Evolutionary conservation across 2,888 invertebrate species (phyloP), one percentile per base, ranked within the genome.

Genomic region (Mactromeris polynyma): DNA sequence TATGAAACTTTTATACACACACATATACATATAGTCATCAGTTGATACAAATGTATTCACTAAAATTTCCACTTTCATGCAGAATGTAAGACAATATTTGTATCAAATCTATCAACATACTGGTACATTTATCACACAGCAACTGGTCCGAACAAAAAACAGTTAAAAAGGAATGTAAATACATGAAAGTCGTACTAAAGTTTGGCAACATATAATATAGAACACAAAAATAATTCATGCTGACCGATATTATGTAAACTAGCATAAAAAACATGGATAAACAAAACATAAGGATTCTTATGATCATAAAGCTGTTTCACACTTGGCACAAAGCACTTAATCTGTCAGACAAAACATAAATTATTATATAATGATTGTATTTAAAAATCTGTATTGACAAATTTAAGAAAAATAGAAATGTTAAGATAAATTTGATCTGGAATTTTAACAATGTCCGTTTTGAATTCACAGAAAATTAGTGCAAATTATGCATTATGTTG

Each of bases 161-260:
- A 64, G 58, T 64, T 64, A 26, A 64, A 26, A 64, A 64, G 58
- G 58, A 64, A 64, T 64, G 58, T 64, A n/a, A 64, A 64, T 7
- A 64, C 58, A 64, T 64, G 26, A 64, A 64, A 64, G 58, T 64
- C 26, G 58, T 26, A 64, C 26, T 26, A 64, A 64, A 64, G n/a
- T 64, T 64, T 64, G 58, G 58, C 58, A 64, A 64, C n/a, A 64
- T 64, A 64, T 64, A 64, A 26, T 9, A 64, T 64, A 26, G 58
- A 64, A 64, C 58, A 64, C 26, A 64, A 2, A 64, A 64, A 64
- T 26, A n/a, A n/a, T n/a, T n/a, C n/a, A 11, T 64, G 11, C n/a
- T 64, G 58, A 2, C 21, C n/a, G 3, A 64, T 64, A 64, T 26
- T 26, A 26, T n/a, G 58, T n/a, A 64, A 64, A 64, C 58, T 1